Conservation (phyloP, 2,888 invertebrate genomes). For the Clusia tigrina region DNA sequence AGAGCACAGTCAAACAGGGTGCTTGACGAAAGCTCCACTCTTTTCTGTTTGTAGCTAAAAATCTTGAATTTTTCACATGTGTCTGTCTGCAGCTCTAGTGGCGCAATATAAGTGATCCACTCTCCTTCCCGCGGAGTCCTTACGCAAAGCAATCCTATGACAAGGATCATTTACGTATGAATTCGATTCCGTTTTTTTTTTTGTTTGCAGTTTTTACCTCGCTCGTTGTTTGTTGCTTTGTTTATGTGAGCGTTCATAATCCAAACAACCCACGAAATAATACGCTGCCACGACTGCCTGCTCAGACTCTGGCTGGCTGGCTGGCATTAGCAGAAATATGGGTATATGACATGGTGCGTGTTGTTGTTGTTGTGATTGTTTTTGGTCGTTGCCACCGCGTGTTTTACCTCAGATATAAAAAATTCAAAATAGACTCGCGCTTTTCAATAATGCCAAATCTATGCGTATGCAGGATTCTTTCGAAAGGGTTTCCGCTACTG, state of each 20-base stretch:
- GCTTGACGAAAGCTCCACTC: too few species aligned
- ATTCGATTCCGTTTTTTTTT: slow-evolving; percentile 2
- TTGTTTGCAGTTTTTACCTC: too few species aligned
- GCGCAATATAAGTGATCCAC: background rate
- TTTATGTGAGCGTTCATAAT: slow-evolving; percentile 12
- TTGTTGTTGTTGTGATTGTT: background rate
- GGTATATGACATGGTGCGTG: background rate
- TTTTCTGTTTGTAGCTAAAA: too few species aligned
- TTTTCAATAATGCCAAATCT: slow-evolving; percentile 11
- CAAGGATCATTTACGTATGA: slow-evolving; percentile 13
- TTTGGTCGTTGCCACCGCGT: background rate
- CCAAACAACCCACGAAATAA: slow-evolving; percentile 19
- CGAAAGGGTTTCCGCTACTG: background rate
- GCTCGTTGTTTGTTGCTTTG: too few species aligned
- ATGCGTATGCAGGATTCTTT: slow-evolving; percentile 8
- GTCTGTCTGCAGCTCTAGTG: background rate
- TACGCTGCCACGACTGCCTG: background rate
- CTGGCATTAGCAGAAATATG: background rate
- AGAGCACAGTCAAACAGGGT: background rate
- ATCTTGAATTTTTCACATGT: too few species aligned
- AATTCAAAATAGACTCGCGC: background rate
- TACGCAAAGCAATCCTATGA: slow-evolving; percentile 8
- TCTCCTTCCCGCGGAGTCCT: background rate
- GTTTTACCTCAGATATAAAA: background rate
- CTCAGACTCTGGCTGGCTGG: background rate